Evolutionary conservation across 2,113 vertebrate species (phyloP), one percentile per base, ranked within the genome.

Genomic region (Callocephalon fimbriatum): DNA sequence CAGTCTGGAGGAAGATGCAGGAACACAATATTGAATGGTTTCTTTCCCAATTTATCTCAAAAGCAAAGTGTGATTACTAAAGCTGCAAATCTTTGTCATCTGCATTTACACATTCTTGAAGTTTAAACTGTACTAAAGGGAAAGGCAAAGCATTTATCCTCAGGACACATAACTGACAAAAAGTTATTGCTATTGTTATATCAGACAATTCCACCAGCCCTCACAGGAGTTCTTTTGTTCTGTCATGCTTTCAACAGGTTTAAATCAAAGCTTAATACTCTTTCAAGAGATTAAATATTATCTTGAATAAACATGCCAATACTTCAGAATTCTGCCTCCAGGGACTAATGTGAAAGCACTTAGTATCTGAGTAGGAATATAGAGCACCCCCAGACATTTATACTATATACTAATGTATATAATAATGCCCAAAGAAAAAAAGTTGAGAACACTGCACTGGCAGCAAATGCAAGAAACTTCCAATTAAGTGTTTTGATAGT

Each of bases 241-340:
- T 96, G 90, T 90, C 71, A 95, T 94, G 92, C 93, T 92, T 97
- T 82, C 90, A 96, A 96, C 92, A 97, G 77, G 58, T 97, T 76
- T 92, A 95, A 95, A 89, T 96, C 76, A 96, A 96, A 97, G 86
- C 62, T 97, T 94, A 95, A 93, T 90, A 84, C 65, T 97, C 95
- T 96, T 93, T 77, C 86, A 98, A 96, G 70, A 94, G 42, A 97
- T 88, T 42, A 97, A 96, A 89, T 95, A 95, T 92, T 96, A 96
- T 62, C 87, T 85, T 90, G 58, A 96, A 93, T 92, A 94, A 98
- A 97, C 89, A 96, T 58, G 59, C 71, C 89, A 93, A 87, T 93
- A 93, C 81, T 96, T 97, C 88, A 76, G 87, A 94, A 92, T 96
- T 94, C 92, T 92, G 93, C 83, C 88, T 88, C 54, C 82, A 92